phyloP scores from a whole-genome alignment of 2,888 invertebrate species.

The Caenorhabditis imperialis region DNA sequence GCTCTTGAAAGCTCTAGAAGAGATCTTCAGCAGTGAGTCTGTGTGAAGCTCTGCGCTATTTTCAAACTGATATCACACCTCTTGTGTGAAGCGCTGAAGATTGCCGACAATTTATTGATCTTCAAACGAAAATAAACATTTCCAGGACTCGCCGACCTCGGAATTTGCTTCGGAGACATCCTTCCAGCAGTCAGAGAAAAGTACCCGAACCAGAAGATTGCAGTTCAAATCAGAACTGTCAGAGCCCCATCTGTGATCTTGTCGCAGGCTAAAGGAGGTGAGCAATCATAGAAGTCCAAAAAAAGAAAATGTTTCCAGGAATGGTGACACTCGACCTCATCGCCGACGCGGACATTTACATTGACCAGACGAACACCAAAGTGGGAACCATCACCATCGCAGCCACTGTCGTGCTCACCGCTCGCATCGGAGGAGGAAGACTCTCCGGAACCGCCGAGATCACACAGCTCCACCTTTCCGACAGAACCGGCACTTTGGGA shows the following conservation, averaged over 20 bases:
- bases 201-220: constrained; percentile 74
- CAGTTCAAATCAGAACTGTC: constrained; percentile 68
- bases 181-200: constrained; percentile 75
- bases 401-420: constrained; percentile 64
- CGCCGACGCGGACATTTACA: constrained; percentile 73
- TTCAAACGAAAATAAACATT: neutral
- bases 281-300: too few species aligned
- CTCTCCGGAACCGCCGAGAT: constrained; percentile 69
- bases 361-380: constrained; percentile 68
- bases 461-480: constrained; percentile 64
- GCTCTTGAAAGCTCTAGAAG: too few species aligned
- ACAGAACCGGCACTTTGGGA: constrained; percentile 62
- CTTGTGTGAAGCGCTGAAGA: too few species aligned
- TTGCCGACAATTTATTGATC: too few species aligned
- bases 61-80: too few species aligned
- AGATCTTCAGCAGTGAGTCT: too few species aligned
- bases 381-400: constrained; percentile 72
- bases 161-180: constrained; percentile 77
- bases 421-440: constrained; percentile 59
- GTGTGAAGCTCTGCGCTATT: too few species aligned
- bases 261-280: constrained; percentile 63
- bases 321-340: constrained; percentile 69
- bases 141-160: constrained; percentile 69
- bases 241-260: constrained; percentile 72
- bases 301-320: too few species aligned